A percentile compares a stretch with the other conserved stretches of the same genome.
Evolutionary conservation across 2,888 invertebrate species (phyloP).

Genomic region (Xestoiulus laeticollis): DNA sequence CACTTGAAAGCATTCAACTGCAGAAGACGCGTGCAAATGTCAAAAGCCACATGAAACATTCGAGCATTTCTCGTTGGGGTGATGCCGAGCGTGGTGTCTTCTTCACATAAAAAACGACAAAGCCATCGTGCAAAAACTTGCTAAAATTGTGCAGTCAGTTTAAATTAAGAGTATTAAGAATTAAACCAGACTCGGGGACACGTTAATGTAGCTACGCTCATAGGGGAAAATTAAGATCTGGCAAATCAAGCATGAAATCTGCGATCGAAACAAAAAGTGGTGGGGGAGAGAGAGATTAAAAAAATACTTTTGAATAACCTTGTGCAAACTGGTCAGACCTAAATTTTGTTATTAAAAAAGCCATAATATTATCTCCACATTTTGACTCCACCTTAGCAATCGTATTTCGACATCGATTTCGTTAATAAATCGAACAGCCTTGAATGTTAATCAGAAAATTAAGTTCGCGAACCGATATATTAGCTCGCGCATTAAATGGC

Average conservation of each 20-base stretch:
- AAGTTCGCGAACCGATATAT: neutral
- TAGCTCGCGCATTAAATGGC: neutral
- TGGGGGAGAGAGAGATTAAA: neutral
- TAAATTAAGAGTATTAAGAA: neutral
- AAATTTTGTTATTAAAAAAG: neutral
- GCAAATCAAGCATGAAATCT: neutral
- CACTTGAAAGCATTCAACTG: no score
- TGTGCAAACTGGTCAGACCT: neutral
- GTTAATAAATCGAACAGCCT: slow-evolving; percentile 23
- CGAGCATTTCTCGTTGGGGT: no score
- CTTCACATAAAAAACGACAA: no score
- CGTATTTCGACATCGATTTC: neutral
- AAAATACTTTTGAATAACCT: neutral
- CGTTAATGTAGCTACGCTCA: neutral
- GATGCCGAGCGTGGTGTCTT: no score
- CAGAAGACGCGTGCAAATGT: no score
- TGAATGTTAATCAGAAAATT: neutral
- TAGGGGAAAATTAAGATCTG: neutral
- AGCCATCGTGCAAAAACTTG: neutral
- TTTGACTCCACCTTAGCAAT: slow-evolving; percentile 15
- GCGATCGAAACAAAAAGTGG: slow-evolving; percentile 15
- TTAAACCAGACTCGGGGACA: neutral
- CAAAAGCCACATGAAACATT: no score
- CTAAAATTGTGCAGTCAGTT: neutral
- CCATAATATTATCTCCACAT: neutral